phyloP scores from a whole-genome alignment of 2,888 invertebrate species.

The Podotricha telesiphe region DNA sequence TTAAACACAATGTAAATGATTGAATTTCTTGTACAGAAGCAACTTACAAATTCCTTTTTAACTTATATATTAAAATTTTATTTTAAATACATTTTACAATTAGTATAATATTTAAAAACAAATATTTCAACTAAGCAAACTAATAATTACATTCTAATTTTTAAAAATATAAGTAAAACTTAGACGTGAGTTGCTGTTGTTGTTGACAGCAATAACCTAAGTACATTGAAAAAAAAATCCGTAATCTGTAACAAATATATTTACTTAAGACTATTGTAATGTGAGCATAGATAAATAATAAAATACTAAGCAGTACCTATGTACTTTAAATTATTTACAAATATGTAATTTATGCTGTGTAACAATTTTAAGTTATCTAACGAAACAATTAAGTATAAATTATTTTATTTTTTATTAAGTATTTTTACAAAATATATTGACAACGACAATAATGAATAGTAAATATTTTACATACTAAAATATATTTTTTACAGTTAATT shows the following conservation, averaged over 20 bases:
- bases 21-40: too few relatives aligned
- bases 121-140: too few relatives aligned
- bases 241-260: background rate
- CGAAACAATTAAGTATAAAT: background rate
- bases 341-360: background rate
- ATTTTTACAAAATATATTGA: background rate
- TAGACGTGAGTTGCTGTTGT: too few relatives aligned
- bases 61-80: too few relatives aligned
- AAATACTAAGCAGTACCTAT: background rate
- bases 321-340: background rate
- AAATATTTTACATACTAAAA: background rate
- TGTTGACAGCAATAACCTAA: too few relatives aligned
- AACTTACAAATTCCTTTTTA: too few relatives aligned
- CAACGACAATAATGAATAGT: background rate
- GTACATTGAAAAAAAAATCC: background rate
- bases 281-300: constrained; percentile 10
- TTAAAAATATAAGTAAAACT: too few relatives aligned
- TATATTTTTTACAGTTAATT: background rate
- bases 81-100: too few relatives aligned
- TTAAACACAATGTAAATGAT: too few relatives aligned
- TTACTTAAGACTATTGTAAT: background rate
- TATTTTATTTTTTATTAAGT: background rate
- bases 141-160: too few relatives aligned
- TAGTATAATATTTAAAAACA: too few relatives aligned
- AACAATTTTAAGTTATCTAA: background rate